A percentile compares a stretch with the other conserved stretches of the same genome.
Evolutionary conservation across 2,113 vertebrate genomes (phyloP).

Genomic region (Saguinus midas): DNA sequence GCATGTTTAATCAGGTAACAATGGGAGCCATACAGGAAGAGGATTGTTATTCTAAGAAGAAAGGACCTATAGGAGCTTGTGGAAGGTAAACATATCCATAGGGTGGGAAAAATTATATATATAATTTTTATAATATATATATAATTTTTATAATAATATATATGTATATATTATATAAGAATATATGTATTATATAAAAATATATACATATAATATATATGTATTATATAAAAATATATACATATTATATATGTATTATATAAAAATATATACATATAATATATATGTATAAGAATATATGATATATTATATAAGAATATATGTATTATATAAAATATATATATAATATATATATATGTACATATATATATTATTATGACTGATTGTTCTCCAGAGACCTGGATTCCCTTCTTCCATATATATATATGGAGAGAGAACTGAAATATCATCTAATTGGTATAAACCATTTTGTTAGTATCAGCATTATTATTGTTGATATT

Average conservation of each 20-base stretch:
- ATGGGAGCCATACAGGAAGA: not conserved
- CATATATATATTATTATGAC: too few relatives aligned
- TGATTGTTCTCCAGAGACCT: too few relatives aligned
- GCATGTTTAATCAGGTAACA: not conserved
- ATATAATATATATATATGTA: too few relatives aligned
- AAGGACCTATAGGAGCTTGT: not conserved
- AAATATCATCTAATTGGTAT: not conserved
- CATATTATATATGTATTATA: too few relatives aligned
- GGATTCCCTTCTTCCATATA: not conserved
- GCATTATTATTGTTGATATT: not conserved
- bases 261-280: too few relatives aligned
- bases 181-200: too few relatives aligned
- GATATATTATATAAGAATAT: too few relatives aligned
- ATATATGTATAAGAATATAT: too few relatives aligned
- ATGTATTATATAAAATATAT: too few relatives aligned
- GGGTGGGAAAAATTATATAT: not conserved
- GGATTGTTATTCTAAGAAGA: not conserved
- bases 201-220: too few relatives aligned
- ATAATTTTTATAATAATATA: not conserved
- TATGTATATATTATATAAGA: too few relatives aligned
- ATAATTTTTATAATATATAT: not conserved
- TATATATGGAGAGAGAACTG: not conserved
- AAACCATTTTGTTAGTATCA: not conserved
- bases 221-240: too few relatives aligned
- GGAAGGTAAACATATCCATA: not conserved